Conservation (phyloP, 2,888 invertebrate genomes). For the Ecliptopera silaceata region DNA sequence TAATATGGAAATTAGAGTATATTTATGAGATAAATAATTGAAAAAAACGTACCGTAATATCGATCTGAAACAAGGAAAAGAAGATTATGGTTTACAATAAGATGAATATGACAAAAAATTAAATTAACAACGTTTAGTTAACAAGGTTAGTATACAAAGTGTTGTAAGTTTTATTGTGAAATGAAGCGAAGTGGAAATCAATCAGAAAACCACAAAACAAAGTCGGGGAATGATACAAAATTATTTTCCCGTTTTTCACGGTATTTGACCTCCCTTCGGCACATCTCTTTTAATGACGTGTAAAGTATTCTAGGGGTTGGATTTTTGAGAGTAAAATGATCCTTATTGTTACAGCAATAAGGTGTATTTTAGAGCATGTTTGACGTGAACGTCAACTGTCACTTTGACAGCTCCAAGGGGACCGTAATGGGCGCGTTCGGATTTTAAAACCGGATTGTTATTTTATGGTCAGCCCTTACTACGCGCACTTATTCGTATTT, state of each 20-base stretch:
- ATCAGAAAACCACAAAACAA: conserved; percentile 23
- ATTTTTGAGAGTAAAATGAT: conserved; percentile 39
- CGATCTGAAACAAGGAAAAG: conserved; percentile 32
- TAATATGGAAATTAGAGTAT: too few species aligned
- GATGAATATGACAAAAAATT: not conserved
- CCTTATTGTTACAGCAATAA: conserved; percentile 30
- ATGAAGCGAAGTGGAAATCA: conserved; percentile 14
- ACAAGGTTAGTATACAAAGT: not conserved
- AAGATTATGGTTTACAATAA: conserved; percentile 21
- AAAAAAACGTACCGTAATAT: conserved; percentile 29
- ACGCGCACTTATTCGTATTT: not conserved
- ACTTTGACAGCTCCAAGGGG: conserved; percentile 67
- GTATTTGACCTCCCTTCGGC: conserved; percentile 61
- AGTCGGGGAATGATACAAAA: conserved; percentile 32
- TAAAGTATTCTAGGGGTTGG: conserved; percentile 59
- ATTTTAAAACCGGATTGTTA: conserved; percentile 68
- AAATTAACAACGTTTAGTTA: not conserved
- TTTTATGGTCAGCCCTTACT: conserved; percentile 45
- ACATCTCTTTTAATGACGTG: conserved; percentile 67
- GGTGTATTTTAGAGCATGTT: conserved; percentile 33
- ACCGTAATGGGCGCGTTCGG: conserved; percentile 60
- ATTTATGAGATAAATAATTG: conserved; percentile 5
- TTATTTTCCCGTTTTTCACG: conserved; percentile 73
- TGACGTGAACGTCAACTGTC: conserved; percentile 65
- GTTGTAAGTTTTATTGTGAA: not conserved